Percentiles rank a stretch among this genome's conserved stretches.
Evolutionary conservation across 1,140 invertebrate species (phyloP).

Genomic region (Caenorhabditis inopinata): DNA sequence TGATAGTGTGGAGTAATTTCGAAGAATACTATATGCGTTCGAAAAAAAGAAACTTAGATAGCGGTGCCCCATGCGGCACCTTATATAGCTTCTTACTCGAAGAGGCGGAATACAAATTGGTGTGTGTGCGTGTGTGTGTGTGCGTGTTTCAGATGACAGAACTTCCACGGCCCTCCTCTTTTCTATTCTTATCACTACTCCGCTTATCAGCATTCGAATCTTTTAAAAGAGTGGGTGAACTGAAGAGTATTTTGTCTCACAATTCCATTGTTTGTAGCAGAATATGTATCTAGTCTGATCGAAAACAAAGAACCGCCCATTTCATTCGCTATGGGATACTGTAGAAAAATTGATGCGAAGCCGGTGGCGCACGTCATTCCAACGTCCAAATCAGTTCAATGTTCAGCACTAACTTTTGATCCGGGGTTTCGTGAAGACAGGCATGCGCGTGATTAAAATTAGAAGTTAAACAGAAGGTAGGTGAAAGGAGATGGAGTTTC

Average conservation of each 20-base stretch:
- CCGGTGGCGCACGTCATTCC: neutral
- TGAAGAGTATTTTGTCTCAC: conserved; percentile 1
- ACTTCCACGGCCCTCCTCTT: conserved; percentile 3
- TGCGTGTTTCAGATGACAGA: conserved; percentile 27
- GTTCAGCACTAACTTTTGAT: neutral
- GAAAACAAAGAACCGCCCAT: neutral
- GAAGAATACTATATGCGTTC: too few relatives aligned
- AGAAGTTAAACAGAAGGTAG: neutral
- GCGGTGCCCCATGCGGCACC: neutral
- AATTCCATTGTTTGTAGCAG: neutral
- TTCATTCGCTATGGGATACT: neutral
- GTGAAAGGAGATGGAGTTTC: neutral
- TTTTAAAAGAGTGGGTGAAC: neutral
- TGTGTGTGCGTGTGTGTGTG: neutral
- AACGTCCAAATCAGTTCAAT: conserved; percentile 11
- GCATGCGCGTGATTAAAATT: neutral
- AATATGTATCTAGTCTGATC: conserved; percentile 27
- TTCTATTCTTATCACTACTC: conserved; percentile 23
- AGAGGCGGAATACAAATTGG: conserved; percentile 26
- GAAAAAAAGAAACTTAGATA: neutral
- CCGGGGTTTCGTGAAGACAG: neutral
- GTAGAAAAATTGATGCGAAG: conserved; percentile 22
- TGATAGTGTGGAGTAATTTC: too few relatives aligned
- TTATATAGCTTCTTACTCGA: conserved; percentile 33
- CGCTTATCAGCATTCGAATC: neutral